Percentiles rank a stretch among this genome's conserved stretches.
Conservation (phyloP, 1,140 invertebrate genomes). For the Mactra quadrangularis region DNA sequence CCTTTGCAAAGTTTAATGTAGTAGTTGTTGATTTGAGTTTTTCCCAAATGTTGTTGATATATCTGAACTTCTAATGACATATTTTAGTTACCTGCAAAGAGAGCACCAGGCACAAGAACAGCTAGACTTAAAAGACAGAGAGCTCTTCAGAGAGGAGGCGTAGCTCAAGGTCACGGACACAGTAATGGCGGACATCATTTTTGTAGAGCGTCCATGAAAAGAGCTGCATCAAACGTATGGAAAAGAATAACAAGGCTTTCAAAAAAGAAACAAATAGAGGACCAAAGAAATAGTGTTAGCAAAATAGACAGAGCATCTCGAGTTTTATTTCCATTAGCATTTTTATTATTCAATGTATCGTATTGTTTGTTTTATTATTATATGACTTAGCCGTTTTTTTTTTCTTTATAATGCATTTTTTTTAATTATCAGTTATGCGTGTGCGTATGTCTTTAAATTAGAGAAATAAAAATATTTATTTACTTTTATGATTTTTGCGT, state of each 20-base stretch:
- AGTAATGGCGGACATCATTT: constrained; percentile 45
- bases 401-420: no score
- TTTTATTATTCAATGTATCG: constrained; percentile 84
- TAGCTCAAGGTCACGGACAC: neutral
- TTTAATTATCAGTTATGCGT: no score
- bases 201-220: constrained; percentile 36
- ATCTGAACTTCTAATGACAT: no score
- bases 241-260: constrained; percentile 26
- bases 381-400: no score
- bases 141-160: constrained; percentile 1
- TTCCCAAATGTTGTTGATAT: no score
- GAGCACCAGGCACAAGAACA: neutral
- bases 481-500: no score
- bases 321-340: constrained; percentile 84
- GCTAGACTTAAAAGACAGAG: constrained; percentile 30
- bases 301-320: constrained; percentile 85
- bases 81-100: constrained; percentile 18
- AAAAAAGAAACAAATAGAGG: constrained; percentile 33
- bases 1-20: no score
- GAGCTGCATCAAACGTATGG: constrained; percentile 57
- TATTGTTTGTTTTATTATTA: constrained; percentile 84
- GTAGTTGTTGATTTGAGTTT: no score
- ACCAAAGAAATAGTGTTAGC: constrained; percentile 78
- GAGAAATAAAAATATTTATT: no score
- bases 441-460: no score